phyloP scores from a whole-genome alignment of 2,888 invertebrate species.

The Leptinotarsa haldemani region DNA sequence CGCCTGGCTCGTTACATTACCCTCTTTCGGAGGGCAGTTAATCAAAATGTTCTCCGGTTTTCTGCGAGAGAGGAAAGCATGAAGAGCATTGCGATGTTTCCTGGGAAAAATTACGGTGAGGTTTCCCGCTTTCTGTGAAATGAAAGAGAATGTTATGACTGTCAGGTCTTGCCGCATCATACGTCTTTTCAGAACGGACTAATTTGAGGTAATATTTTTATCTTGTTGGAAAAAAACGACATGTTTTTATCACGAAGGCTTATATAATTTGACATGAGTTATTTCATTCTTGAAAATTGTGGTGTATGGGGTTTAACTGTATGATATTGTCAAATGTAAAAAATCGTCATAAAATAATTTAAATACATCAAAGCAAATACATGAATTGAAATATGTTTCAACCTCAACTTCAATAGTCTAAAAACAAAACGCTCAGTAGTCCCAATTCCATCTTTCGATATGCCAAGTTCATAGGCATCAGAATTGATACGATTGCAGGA shows the following conservation, averaged over 20 bases:
- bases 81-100: conserved; percentile 17
- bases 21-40: background rate
- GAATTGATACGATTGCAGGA: too few species aligned
- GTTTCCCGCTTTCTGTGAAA: background rate
- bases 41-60: conserved; percentile 1
- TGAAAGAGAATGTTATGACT: conserved; percentile 17
- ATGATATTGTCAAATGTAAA: too few species aligned
- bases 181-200: background rate
- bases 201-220: conserved; percentile 11
- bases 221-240: background rate
- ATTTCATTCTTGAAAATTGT: background rate
- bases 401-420: too few species aligned
- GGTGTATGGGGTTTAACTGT: too few species aligned
- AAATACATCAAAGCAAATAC: too few species aligned
- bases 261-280: background rate
- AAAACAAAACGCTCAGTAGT: too few species aligned
- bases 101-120: background rate
- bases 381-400: too few species aligned
- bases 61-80: background rate
- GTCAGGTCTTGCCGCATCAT: background rate
- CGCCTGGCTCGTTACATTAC: background rate
- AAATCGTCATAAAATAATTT: too few species aligned
- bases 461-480: too few species aligned
- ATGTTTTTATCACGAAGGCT: conserved; percentile 7
- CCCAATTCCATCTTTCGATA: too few species aligned